Evolutionary conservation across 1,140 invertebrate species (phyloP), one percentile per base, ranked within the genome.

Genomic region (Olivierus martensii): DNA sequence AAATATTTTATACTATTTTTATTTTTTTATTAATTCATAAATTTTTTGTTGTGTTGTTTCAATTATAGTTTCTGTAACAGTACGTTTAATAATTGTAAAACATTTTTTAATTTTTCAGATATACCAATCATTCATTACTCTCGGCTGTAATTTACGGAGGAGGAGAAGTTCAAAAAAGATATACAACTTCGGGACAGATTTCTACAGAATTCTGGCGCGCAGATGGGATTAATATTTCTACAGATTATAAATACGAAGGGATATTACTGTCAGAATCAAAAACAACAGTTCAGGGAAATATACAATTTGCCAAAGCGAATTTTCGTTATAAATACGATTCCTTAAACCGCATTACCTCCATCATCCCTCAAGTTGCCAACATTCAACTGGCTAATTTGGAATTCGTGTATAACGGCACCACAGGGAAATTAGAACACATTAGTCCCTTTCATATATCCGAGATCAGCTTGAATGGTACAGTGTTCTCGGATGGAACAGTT

Each of bases 281-380:
- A 28, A 28, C 28, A 9, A 28, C 28, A 9, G 28, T 28, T 6
- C 28, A 28, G 4, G 28, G 28, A 9, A 28, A 9, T 9, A 4
- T 9, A 0, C 28, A 6, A 4, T 69, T 92, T 44, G 81, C 86
- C 59, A 88, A 88, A 56, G 83, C 83, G 2, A 84, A 89, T 64
- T 84, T 85, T 61, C 85, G 85, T 61, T 93, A 88, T 63, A 83
- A 89, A 58, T 91, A 91, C 63, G 89, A 94, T 66, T 86, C 86
- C 1, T 84, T 84, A 63, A 86, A 84, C 0, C 72, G 89, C 14
- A 47, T 56, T 4, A 15, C 44, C 12, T 41, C 46, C 3, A 57
- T 64, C 11, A 22, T 46, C 3, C 37, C 60, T 4, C 51, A 52
- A 37, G 49, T 64, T 12, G 56, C 57, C 28, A 54, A 49, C 46